A percentile compares a stretch with the other conserved stretches of the same genome.
These are phyloP conservation scores for Hassar affinis DNA, from an alignment of 2,113 vertebrate genomes.

Conservation along the genomic window DNA sequence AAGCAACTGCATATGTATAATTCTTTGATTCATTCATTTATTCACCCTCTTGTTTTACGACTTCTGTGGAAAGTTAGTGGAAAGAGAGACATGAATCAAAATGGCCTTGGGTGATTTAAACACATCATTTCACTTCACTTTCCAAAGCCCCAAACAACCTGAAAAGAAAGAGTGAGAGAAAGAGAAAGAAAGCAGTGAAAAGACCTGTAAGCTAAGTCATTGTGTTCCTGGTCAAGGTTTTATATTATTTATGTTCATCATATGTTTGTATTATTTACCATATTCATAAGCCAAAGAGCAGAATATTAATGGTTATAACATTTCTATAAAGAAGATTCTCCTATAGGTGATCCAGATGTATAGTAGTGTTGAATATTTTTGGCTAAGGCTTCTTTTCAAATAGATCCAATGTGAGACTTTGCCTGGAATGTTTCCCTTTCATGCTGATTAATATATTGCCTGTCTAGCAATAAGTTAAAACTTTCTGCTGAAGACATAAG, in stretches of 20 bases:
- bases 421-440: constrained; percentile 8
- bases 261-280: not conserved
- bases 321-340: not conserved
- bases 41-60: not conserved
- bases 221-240: not conserved
- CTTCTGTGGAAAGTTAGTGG: not conserved
- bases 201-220: not conserved
- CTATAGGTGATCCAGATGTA: not conserved
- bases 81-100: not conserved
- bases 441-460: constrained; percentile 64
- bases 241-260: not conserved
- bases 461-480: constrained; percentile 62
- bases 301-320: not conserved
- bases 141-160: not conserved
- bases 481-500: constrained; percentile 61
- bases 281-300: not conserved
- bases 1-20: not conserved
- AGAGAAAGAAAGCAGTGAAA: not conserved
- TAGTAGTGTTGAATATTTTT: not conserved
- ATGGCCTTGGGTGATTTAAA: not conserved
- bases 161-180: not conserved
- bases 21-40: not conserved
- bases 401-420: constrained; percentile 29
- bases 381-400: not conserved
- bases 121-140: not conserved